These are phyloP conservation scores for Psittacula echo DNA, from an alignment of 2,797 vertebrate genomes.

Conservation along the genomic window DNA sequence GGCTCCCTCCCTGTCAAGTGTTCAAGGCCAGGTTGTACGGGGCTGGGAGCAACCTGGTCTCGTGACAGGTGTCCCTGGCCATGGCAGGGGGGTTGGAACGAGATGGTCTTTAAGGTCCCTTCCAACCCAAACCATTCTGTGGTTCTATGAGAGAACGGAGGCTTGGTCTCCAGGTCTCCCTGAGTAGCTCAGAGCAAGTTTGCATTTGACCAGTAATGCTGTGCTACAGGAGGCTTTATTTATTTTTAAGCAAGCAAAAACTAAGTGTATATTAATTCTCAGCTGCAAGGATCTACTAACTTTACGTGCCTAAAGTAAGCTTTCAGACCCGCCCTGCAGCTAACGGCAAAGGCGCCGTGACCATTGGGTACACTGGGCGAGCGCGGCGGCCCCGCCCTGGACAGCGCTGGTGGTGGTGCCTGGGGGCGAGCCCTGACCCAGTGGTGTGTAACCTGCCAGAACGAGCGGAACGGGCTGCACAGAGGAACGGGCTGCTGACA, in stretches of 20 bases:
- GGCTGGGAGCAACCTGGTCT: neutral
- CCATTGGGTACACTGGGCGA: neutral
- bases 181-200: neutral
- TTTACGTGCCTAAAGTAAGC: neutral
- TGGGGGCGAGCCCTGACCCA: too few relatives aligned
- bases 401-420: accelerated
- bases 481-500: too few relatives aligned
- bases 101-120: neutral
- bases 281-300: neutral
- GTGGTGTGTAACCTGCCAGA: too few relatives aligned
- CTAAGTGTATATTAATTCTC: too few relatives aligned
- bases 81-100: neutral
- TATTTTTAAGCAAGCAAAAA: neutral
- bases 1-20: too few relatives aligned
- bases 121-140: neutral
- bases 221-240: neutral
- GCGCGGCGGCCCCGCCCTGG: neutral
- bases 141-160: accelerated
- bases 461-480: too few relatives aligned
- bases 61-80: neutral
- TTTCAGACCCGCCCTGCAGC: neutral
- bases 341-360: neutral
- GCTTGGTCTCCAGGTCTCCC: accelerated
- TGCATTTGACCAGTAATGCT: too few relatives aligned
- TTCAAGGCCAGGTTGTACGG: neutral